A percentile compares a stretch with the other conserved stretches of the same genome.
Evolutionary conservation across 1,140 invertebrate genomes (phyloP).

Genomic region (Drosophila chauvacae): DNA sequence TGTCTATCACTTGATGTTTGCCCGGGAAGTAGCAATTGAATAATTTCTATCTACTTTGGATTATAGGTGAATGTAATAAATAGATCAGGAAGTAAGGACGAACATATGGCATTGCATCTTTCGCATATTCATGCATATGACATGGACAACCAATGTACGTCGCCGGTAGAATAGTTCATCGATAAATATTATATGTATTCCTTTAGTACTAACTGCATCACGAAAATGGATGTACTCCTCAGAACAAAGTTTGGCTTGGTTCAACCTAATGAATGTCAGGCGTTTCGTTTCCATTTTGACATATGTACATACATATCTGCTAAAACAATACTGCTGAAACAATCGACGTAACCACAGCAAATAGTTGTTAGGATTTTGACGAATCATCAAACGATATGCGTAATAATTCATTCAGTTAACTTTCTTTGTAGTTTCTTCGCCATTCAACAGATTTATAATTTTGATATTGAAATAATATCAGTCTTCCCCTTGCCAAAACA

Average conservation of each 20-base stretch:
- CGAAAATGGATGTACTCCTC: slow-evolving; percentile 2
- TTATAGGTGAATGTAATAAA: too few relatives aligned
- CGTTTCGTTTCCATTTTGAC: background rate
- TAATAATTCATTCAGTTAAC: slow-evolving; percentile 40
- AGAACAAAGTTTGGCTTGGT: background rate
- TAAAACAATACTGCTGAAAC: background rate
- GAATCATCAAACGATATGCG: slow-evolving; percentile 78
- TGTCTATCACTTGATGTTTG: background rate
- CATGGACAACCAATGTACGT: background rate
- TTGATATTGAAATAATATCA: slow-evolving; percentile 17
- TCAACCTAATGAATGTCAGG: background rate
- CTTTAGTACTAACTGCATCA: slow-evolving; percentile 1
- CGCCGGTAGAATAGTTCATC: too few relatives aligned
- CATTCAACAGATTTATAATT: background rate
- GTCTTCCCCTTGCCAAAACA: slow-evolving; percentile 18
- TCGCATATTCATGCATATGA: slow-evolving; percentile 3
- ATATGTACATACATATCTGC: too few relatives aligned
- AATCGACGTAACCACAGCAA: slow-evolving; percentile 13
- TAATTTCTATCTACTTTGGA: too few relatives aligned
- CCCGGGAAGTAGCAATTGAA: too few relatives aligned
- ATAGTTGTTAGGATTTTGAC: slow-evolving; percentile 4
- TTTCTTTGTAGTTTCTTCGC: slow-evolving; percentile 5
- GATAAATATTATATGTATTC: slow-evolving; percentile 1
- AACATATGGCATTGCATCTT: slow-evolving; percentile 3
- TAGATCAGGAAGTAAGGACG: slow-evolving; percentile 1